Conservation (phyloP, 2,888 invertebrate genomes). For the Phymatocera aterrima region DNA sequence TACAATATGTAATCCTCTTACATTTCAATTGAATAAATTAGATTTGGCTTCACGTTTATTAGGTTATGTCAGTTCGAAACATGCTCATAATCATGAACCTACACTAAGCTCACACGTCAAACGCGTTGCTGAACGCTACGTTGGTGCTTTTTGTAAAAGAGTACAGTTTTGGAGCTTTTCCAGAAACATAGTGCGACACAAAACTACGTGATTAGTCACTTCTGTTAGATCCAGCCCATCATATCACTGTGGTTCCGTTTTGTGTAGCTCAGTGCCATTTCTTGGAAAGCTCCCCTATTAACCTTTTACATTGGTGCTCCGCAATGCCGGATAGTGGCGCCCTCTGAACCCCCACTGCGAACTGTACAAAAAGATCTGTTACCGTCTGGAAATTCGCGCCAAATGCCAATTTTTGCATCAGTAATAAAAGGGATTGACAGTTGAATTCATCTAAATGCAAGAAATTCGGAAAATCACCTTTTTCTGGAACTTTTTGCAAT, state of each 20-base stretch:
- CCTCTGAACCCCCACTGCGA: neutral
- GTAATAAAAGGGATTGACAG: neutral
- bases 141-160: too few species aligned
- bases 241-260: too few species aligned
- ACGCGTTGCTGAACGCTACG: too few species aligned
- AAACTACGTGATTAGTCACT: too few species aligned
- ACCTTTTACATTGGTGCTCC: neutral
- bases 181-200: too few species aligned
- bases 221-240: too few species aligned
- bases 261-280: too few species aligned
- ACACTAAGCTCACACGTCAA: neutral
- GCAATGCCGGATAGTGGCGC: constrained; percentile 2
- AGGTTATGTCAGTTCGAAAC: constrained; percentile 24
- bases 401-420: neutral
- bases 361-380: neutral
- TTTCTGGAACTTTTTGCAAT: neutral
- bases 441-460: neutral
- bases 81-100: neutral
- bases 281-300: neutral
- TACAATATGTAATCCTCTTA: constrained; percentile 7
- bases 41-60: neutral
- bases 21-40: constrained; percentile 6
- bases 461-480: neutral
- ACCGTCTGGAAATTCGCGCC: constrained; percentile 8
- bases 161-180: too few species aligned